Conservation (phyloP, 2,888 invertebrate genomes). For the Sesia bembeciformis region DNA sequence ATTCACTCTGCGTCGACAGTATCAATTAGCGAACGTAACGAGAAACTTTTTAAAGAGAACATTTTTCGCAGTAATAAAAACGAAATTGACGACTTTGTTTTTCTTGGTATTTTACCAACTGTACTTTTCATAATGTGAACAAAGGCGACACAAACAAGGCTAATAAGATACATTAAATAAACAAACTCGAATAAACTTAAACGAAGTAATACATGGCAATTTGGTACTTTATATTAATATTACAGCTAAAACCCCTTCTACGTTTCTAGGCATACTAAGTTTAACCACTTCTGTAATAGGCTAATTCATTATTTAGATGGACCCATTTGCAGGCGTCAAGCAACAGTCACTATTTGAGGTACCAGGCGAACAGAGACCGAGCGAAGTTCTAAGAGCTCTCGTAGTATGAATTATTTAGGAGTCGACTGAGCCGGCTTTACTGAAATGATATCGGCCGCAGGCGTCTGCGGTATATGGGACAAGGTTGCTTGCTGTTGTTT, state of each 20-base stretch:
- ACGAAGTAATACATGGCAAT: too few relatives aligned
- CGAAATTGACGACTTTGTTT: neutral
- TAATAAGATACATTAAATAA: too few relatives aligned
- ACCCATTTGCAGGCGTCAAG: conserved; percentile 3
- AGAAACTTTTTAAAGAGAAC: conserved; percentile 4
- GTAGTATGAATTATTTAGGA: conserved; percentile 38
- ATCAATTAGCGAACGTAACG: conserved; percentile 27
- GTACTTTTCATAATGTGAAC: too few relatives aligned
- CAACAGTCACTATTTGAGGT: conserved; percentile 6
- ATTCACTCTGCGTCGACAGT: conserved; percentile 23
- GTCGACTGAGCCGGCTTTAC: conserved; percentile 13
- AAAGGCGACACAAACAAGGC: too few relatives aligned
- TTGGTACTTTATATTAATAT: too few relatives aligned
- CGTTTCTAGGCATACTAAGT: too few relatives aligned
- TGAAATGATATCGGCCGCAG: conserved; percentile 24
- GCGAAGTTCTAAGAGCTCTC: conserved; percentile 14
- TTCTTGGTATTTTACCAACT: too few relatives aligned
- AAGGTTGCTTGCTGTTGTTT: conserved; percentile 15
- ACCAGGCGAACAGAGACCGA: conserved; percentile 19
- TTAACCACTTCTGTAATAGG: neutral
- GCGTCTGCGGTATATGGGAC: conserved; percentile 17
- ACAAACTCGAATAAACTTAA: too few relatives aligned
- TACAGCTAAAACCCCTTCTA: too few relatives aligned
- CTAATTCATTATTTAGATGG: conserved; percentile 7
- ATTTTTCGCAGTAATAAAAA: neutral